phyloP scores from a whole-genome alignment of 2,888 invertebrate species.

The Periphyllus acericola region DNA sequence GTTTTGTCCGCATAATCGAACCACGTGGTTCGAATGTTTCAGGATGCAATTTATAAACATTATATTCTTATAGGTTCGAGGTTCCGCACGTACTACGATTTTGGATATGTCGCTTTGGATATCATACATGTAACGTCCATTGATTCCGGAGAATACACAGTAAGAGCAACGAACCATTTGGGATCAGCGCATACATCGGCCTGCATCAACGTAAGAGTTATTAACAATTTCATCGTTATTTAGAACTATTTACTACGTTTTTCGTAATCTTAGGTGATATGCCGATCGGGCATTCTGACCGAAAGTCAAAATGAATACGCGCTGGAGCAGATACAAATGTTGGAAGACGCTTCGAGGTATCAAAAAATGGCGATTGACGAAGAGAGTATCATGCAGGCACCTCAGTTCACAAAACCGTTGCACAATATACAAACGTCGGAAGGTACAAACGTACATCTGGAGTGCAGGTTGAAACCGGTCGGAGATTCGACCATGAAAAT shows the following conservation, averaged over 20 bases:
- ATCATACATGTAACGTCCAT: constrained; percentile 92
- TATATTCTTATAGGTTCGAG: constrained; percentile 72
- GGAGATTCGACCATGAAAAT: constrained; percentile 92
- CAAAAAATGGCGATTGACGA: constrained; percentile 81
- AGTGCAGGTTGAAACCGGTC: constrained; percentile 89
- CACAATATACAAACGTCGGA: constrained; percentile 92
- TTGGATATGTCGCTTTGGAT: constrained; percentile 96
- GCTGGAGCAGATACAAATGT: constrained; percentile 88
- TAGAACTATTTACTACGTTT: not conserved
- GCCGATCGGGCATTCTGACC: constrained; percentile 82
- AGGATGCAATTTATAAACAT: no score
- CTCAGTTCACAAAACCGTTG: constrained; percentile 86
- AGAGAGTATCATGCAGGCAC: constrained; percentile 83
- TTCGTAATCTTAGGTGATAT: constrained; percentile 71
- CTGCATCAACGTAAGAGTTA: constrained; percentile 76
- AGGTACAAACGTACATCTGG: constrained; percentile 90
- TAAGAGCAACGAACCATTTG: constrained; percentile 90
- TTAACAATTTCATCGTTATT: not conserved
- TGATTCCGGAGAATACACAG: constrained; percentile 96
- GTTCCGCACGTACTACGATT: constrained; percentile 95
- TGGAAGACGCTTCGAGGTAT: constrained; percentile 82
- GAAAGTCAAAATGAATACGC: constrained; percentile 93
- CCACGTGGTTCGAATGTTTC: not conserved
- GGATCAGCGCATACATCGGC: constrained; percentile 93
- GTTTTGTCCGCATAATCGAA: not conserved